Evolutionary conservation across 2,113 vertebrate species (phyloP), one percentile per base, ranked within the genome.

Genomic region (Ascaphus truei): DNA sequence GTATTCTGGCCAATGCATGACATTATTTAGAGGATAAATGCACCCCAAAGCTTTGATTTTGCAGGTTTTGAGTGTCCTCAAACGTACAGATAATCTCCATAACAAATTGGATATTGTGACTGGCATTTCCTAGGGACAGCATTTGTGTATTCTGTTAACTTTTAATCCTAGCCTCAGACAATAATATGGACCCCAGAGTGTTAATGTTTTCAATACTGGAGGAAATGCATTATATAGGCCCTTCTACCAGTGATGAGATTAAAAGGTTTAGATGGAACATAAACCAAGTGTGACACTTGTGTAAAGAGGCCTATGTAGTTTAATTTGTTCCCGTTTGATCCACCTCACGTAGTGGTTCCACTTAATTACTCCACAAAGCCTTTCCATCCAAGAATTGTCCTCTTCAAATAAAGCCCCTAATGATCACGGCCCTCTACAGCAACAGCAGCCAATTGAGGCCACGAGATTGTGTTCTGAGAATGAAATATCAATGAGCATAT

Each of bases 311-410:
- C 9, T 27, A 10, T 23, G 13, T 2, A n/a, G 47, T 68, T 25
- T 48, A 22, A 77, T 76, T 76, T 72, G 64, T 52, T 78, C 62
- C 25, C 45, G 73, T 22, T 13, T 27, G 52, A 37, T 75, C 75
- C 48, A 58, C 63, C 73, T 76, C 1, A 1, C 55, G 34, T 37
- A 41, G 15, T 0, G 4, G 71, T 77, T 80, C 73, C 63, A 63
- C 71, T 72, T 71, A 53, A 78, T 79, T 75, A 73, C 62, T 25
- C 48, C 12, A 0, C 30, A 31, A 20, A 45, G 0, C 25, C n/a
- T 72, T 66, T 47, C 29, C 0, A 1, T 29, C 22, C 43, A 9
- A 52, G 51, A 41, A 72, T 75, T 74, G 72, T 75, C 69, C 74
- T 72, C 76, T 71, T 55, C 57, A 72, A 61, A 27, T 66, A 62